These are phyloP conservation scores for Cantharis rufa DNA, from an alignment of 2,888 invertebrate genomes.

Conservation along the genomic window DNA sequence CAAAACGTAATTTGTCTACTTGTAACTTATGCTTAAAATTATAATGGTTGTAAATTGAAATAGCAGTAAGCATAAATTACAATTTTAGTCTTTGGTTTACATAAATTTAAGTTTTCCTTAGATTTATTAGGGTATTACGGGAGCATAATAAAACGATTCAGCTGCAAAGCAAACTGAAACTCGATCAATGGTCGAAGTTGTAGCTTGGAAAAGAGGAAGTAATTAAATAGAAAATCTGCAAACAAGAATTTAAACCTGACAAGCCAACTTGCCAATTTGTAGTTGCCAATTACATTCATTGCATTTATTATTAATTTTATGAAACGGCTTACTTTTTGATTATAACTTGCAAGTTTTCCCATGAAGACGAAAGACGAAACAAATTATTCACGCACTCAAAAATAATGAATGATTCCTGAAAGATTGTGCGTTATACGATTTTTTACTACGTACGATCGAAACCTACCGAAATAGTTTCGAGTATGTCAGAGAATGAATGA, in stretches of 20 bases:
- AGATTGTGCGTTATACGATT: not conserved
- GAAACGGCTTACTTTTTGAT: not conserved
- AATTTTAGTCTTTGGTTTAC: constrained; percentile 33
- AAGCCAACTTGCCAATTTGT: constrained; percentile 35
- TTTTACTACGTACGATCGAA: not conserved
- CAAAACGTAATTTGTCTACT: not conserved
- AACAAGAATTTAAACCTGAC: constrained; percentile 38
- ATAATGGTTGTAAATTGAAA: constrained; percentile 28
- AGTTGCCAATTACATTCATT: constrained; percentile 31
- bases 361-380: not conserved
- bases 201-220: constrained; percentile 37
- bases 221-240: constrained; percentile 44
- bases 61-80: constrained; percentile 28
- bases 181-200: constrained; percentile 44
- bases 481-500: not conserved
- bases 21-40: constrained; percentile 17
- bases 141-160: constrained; percentile 48
- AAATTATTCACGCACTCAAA: not conserved
- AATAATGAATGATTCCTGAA: not conserved
- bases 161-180: constrained; percentile 39
- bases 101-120: constrained; percentile 33
- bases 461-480: not conserved
- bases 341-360: not conserved
- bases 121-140: constrained; percentile 43
- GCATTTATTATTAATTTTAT: constrained; percentile 24